phyloP scores from a whole-genome alignment of 2,797 vertebrate genomes.

The Periparus ater region DNA sequence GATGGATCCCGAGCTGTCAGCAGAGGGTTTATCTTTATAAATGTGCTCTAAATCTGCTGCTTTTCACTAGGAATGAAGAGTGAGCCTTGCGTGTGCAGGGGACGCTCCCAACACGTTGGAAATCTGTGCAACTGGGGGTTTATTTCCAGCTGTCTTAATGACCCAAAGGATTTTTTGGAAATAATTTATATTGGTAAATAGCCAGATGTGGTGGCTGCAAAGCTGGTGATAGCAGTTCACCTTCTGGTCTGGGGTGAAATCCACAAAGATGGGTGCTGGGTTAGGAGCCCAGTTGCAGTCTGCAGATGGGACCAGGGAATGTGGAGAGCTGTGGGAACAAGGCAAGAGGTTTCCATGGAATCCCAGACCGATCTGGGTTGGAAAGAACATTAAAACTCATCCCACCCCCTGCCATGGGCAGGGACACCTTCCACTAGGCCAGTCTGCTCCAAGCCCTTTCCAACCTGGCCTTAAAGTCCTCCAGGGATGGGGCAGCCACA shows the following conservation, averaged over 20 bases:
- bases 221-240: not conserved
- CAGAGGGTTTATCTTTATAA: not conserved
- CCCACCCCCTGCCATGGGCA: not conserved
- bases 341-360: not conserved
- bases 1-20: not conserved
- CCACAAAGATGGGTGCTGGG: not conserved
- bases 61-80: not conserved
- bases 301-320: not conserved
- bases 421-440: not conserved
- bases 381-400: not conserved
- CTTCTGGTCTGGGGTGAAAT: not conserved
- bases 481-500: not conserved
- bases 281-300: not conserved
- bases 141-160: not conserved
- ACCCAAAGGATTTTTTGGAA: not conserved
- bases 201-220: fast-evolving
- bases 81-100: fast-evolving
- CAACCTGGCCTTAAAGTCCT: not conserved
- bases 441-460: not conserved
- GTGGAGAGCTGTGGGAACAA: not conserved
- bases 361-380: not conserved
- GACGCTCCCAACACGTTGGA: not conserved
- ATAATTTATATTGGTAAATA: not conserved
- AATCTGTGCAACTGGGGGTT: fast-evolving
- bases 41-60: not conserved